A percentile compares a stretch with the other conserved stretches of the same genome.
Evolutionary conservation across 2,888 invertebrate genomes (phyloP).

Genomic region (Trissolcus japonicus): DNA sequence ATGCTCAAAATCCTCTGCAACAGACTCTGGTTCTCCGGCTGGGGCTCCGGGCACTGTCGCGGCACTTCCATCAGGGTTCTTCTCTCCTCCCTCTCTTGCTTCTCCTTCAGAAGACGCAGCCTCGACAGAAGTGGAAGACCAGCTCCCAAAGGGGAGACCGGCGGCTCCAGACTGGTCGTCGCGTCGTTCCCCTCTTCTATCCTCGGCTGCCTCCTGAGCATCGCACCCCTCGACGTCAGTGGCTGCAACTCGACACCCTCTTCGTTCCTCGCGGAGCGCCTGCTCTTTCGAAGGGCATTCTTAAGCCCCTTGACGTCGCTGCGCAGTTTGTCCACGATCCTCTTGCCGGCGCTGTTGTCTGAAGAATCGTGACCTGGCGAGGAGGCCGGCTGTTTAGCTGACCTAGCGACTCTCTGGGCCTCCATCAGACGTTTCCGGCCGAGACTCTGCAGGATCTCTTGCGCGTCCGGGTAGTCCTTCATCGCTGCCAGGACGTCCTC

Average conservation of each 20-base stretch:
- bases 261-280: constrained; percentile 75
- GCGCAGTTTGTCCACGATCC: constrained; percentile 89
- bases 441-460: constrained; percentile 92
- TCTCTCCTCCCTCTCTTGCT: constrained; percentile 81
- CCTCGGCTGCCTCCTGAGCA: constrained; percentile 75
- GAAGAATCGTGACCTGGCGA: constrained; percentile 81
- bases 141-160: constrained; percentile 87
- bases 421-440: constrained; percentile 92
- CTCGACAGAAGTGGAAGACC: constrained; percentile 88
- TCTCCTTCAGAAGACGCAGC: constrained; percentile 88
- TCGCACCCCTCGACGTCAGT: constrained; percentile 76
- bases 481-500: constrained; percentile 96
- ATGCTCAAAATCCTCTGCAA: constrained; percentile 85
- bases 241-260: constrained; percentile 85
- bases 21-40: constrained; percentile 79
- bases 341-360: constrained; percentile 83
- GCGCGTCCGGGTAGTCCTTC: constrained; percentile 98
- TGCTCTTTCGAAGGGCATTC: constrained; percentile 79
- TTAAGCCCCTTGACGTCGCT: constrained; percentile 88
- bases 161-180: constrained; percentile 79
- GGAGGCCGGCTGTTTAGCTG: constrained; percentile 79
- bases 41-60: constrained; percentile 20
- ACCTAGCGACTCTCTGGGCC: constrained; percentile 78
- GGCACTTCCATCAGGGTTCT: constrained; percentile 66
- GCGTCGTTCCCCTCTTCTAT: constrained; percentile 73